These are phyloP conservation scores for Heterochromis multidens DNA, from an alignment of 2,113 vertebrate genomes.

Conservation along the genomic window DNA sequence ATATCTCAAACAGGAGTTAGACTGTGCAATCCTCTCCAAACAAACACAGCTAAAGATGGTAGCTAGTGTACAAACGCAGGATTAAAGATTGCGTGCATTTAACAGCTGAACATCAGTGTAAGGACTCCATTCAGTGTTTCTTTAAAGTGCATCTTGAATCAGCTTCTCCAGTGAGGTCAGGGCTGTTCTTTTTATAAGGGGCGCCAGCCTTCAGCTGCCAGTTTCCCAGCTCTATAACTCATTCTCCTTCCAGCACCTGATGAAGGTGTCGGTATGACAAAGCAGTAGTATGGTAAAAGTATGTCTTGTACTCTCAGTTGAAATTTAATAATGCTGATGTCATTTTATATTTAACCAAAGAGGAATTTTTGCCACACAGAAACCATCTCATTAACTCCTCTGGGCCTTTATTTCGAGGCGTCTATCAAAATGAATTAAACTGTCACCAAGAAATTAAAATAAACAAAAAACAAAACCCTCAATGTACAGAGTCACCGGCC, in stretches of 20 bases:
- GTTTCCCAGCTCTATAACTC: not conserved
- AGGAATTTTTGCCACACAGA: not conserved
- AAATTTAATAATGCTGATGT: not conserved
- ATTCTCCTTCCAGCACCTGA: not conserved
- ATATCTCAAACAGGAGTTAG: not conserved
- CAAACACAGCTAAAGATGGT: constrained; percentile 1
- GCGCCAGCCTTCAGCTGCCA: not conserved
- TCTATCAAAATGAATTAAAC: not conserved
- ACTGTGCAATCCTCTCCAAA: not conserved
- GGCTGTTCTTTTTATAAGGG: constrained; percentile 15
- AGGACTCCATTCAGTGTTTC: constrained; percentile 12
- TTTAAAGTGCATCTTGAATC: constrained; percentile 17
- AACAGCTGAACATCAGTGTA: not conserved
- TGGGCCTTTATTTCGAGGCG: not conserved
- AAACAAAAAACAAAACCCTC: too few relatives aligned
- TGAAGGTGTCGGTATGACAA: not conserved
- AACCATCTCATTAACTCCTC: not conserved
- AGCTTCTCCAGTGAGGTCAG: constrained; percentile 17
- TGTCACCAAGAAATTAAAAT: too few relatives aligned
- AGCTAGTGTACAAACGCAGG: not conserved
- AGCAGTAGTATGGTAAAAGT: not conserved
- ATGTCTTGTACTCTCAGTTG: not conserved
- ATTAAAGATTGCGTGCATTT: not conserved
- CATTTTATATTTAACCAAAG: not conserved
- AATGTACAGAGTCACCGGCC: too few relatives aligned